Evolutionary conservation across 2,888 invertebrate genomes (phyloP), one percentile per base, ranked within the genome.

Genomic region (Lottia scabra): DNA sequence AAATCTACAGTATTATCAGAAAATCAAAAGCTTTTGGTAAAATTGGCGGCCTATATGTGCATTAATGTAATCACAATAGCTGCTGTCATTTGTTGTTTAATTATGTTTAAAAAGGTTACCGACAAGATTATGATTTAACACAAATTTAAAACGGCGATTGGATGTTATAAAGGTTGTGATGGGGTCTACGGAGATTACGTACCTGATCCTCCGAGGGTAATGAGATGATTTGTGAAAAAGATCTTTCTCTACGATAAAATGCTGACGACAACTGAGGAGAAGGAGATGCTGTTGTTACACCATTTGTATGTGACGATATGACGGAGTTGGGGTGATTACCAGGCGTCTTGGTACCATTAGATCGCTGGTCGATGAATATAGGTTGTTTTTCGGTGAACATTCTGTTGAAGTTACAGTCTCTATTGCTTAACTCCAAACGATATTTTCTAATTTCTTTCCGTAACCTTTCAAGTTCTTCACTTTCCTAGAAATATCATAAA

Each of bases 381-480:
- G 87, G 87, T 27, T 84, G 82, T 56, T 81, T 78, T 2, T 87
- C 85, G 0, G 83, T 83, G 77, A 89, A 89, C 82, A 88, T 83
- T 63, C 87, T 80, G 79, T 87, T 89, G 74, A 88, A 89, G 75
- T 88, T 89, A 64, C 75, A 76, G 68, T 89, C 89, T 30, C 89
- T 70, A 77, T 89, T 89, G 68, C 80, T 83, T 15, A 89, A 81
- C 66, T 89, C 89, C 74, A 88, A 82, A 26, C 85, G 79, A 72
- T 88, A 89, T 46, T 84, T 76, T 67, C 84, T 82, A 2, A 89
- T 80, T 75, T 88, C 87, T 19, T 81, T 79, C 62, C 85, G 77
- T 65, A 89, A 78, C 67, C 82, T 79, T 68, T 87, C 87, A n/a
- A 88, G 62, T 69, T 89, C 88, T 27, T 87, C 85, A 67, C 83